Evolutionary conservation across 2,113 vertebrate species (phyloP).

Genomic region (Xenus cinereus): DNA sequence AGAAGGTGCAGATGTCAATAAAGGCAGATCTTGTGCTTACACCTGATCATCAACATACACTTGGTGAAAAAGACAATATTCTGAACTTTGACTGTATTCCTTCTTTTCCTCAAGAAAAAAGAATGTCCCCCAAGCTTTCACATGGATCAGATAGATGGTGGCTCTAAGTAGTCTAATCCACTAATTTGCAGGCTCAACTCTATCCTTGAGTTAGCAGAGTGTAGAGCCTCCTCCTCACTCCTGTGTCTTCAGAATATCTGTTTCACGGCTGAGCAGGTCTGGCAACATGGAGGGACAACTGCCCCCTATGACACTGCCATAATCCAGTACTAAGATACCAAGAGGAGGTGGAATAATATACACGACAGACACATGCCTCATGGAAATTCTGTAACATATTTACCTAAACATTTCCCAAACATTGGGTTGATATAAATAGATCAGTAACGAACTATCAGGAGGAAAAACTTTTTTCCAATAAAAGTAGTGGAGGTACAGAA

Average conservation of each 20-base stretch:
- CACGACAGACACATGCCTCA: not conserved
- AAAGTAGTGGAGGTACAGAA: not conserved
- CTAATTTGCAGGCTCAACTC: not conserved
- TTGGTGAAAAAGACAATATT: not conserved
- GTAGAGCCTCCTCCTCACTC: not conserved
- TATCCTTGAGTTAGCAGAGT: not conserved
- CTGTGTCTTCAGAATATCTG: not conserved
- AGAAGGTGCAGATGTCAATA: not conserved
- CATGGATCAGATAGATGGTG: not conserved
- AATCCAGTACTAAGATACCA: not conserved
- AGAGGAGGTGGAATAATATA: not conserved
- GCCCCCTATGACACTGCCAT: not conserved
- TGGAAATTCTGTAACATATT: not conserved
- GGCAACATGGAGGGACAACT: not conserved
- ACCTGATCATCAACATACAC: not conserved
- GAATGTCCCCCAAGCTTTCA: not conserved
- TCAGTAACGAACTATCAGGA: not conserved
- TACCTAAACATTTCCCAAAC: not conserved
- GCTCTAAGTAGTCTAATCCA: not conserved
- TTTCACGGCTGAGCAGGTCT: not conserved
- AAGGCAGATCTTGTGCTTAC: not conserved
- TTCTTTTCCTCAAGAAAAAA: not conserved
- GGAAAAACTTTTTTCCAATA: not conserved
- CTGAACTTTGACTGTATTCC: not conserved
- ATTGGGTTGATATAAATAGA: not conserved